Percentiles rank a stretch among this genome's conserved stretches.
phyloP scores from a whole-genome alignment of 1,140 invertebrate genomes.

The Conus betulinus region DNA sequence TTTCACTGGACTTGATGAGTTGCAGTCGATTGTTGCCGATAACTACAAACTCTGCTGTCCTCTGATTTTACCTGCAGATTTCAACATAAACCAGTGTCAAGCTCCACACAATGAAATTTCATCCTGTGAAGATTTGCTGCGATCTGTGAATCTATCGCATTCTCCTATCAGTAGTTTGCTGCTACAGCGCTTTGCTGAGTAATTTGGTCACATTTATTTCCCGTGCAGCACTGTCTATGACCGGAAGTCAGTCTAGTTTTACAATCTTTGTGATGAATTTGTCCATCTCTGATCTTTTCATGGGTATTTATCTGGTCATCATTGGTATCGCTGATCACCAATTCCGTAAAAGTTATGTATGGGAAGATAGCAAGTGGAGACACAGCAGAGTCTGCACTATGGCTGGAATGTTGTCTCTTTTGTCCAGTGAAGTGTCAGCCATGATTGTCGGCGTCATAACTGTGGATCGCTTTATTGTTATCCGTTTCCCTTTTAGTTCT shows the following conservation, averaged over 20 bases:
- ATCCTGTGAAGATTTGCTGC: conserved; percentile 18
- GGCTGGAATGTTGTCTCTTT: conserved; percentile 59
- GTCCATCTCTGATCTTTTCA: conserved; percentile 42
- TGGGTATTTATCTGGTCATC: conserved; percentile 65
- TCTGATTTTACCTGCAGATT: background rate
- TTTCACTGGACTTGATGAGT: background rate
- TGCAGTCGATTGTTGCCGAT: too few species aligned
- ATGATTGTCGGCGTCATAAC: conserved; percentile 60
- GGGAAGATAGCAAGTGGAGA: conserved; percentile 54
- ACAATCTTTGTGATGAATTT: conserved; percentile 52
- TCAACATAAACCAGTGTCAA: conserved; percentile 9
- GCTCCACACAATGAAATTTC: background rate
- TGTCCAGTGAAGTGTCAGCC: conserved; percentile 26
- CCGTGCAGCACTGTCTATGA: background rate
- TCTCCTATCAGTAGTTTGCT: conserved; percentile 40
- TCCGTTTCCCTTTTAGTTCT: conserved; percentile 58
- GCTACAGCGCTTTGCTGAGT: conserved; percentile 47
- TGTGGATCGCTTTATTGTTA: conserved; percentile 56
- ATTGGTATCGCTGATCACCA: conserved; percentile 56
- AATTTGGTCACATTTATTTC: conserved; percentile 29
- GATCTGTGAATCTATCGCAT: conserved; percentile 27
- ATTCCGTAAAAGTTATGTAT: conserved; percentile 55
- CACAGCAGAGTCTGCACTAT: conserved; percentile 52
- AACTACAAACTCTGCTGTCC: background rate
- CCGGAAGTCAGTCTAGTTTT: background rate